These are phyloP conservation scores for Drosophila sechellia DNA, from an alignment of 1,140 invertebrate genomes.

Conservation along the genomic window DNA sequence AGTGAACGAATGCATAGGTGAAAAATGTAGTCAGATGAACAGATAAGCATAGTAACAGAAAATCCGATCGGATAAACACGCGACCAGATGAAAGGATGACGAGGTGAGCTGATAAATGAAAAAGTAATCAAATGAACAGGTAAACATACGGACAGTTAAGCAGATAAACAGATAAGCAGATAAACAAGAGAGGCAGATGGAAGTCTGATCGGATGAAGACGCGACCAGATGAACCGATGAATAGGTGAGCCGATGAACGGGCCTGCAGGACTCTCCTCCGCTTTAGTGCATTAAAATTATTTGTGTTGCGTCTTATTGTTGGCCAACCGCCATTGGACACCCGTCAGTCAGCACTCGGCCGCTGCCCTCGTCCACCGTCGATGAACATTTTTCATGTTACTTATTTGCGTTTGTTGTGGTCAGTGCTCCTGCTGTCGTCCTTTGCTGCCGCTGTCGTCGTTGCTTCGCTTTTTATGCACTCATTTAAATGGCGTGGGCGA, in stretches of 20 bases:
- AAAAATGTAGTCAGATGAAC: neutral
- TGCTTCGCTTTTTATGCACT: conserved; percentile 52
- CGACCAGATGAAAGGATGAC: neutral
- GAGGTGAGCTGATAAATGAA: no score
- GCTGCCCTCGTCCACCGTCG: neutral
- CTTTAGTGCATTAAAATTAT: conserved; percentile 66
- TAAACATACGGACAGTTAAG: neutral
- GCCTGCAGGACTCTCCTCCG: neutral
- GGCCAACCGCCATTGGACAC: conserved; percentile 44
- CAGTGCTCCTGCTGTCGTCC: conserved; percentile 29
- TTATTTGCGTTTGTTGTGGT: conserved; percentile 65
- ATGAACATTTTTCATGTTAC: conserved; percentile 58
- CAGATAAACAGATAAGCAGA: neutral
- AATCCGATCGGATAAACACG: neutral
- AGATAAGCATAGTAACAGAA: neutral
- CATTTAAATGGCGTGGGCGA: conserved; percentile 49
- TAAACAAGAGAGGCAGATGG: neutral
- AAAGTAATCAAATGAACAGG: neutral
- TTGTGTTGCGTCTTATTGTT: conserved; percentile 63
- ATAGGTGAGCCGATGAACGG: neutral
- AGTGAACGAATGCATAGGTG: neutral
- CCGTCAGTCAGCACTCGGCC: conserved; percentile 33
- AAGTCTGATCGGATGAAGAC: neutral
- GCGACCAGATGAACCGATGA: neutral
- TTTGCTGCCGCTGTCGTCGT: conserved; percentile 36